Evolutionary conservation across 2,113 vertebrate genomes (phyloP), one percentile per base, ranked within the genome.

Genomic region (Hippocampus comes): DNA sequence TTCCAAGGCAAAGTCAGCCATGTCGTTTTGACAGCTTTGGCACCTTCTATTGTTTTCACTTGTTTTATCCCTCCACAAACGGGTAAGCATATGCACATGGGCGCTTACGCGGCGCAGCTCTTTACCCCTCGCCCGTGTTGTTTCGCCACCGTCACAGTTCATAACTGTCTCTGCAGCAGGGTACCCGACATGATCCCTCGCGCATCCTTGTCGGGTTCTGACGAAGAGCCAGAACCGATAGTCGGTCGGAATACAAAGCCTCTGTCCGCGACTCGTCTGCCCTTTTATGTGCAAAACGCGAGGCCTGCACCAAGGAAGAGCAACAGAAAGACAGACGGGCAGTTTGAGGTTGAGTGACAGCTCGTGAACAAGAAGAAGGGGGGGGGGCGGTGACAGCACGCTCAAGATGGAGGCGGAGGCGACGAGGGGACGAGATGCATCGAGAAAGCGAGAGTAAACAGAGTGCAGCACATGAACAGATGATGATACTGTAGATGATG

Each of bases 401-500:
- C 1, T 69, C 66, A 80, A 75, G 70, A 87, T 79, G 14, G 67
- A 79, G 63, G 57, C 63, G 14, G 46, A 11, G 51, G 72, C 38
- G 17, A 56, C 57, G 12, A 49, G 69, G 67, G 57, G 64, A 76
- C 78, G 73, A 68, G 70, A 72, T n/a, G 71, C 78, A 86, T 74
- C 61, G 71, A 78, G 80, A 82, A 63, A 57, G 63, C 59, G 12
- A 38, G 61, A 77, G 85, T 83, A 82, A 86, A 88, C 81, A 89
- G 73, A 79, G 48, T 72, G 73, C 71, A 68, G 75, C 74, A 73
- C 66, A 87, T 75, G 78, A 78, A 80, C 66, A 76, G 76, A 79
- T 78, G 83, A 87, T 84, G 87, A 87, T 81, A 38, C 34, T 38
- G 34, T 38, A 71, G 74, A 85, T 82, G 83, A 86, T 59, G 43